Percentiles rank a stretch among this genome's conserved stretches.
These are phyloP conservation scores for Aphis craccivora DNA, from an alignment of 1,140 invertebrate species.

Conservation along the genomic window DNA sequence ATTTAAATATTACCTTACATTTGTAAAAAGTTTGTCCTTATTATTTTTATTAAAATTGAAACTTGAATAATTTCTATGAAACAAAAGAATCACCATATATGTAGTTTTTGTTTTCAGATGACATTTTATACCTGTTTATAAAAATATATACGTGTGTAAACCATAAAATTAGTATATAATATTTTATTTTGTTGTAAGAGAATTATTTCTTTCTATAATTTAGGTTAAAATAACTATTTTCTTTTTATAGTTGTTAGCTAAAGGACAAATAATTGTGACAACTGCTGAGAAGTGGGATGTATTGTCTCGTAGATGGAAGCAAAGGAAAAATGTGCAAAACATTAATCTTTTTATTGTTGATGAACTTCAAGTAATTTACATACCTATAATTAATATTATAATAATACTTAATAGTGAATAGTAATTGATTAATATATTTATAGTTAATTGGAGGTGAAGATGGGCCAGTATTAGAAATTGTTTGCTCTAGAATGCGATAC, in stretches of 20 bases:
- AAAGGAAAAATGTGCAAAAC: constrained; percentile 97
- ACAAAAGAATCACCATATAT: no score
- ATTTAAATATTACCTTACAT: no score
- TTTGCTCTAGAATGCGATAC: constrained; percentile 96
- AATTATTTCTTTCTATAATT: not conserved
- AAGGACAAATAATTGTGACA: constrained; percentile 94
- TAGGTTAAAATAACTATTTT: not conserved
- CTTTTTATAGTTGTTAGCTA: constrained; percentile 68
- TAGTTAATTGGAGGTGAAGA: constrained; percentile 83
- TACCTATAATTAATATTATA: not conserved
- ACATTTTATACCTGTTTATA: no score
- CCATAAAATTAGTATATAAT: not conserved
- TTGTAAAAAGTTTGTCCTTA: no score
- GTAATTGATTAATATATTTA: not conserved
- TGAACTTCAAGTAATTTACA: constrained; percentile 80
- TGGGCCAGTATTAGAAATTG: constrained; percentile 94
- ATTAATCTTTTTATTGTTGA: constrained; percentile 97
- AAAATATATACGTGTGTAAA: not conserved
- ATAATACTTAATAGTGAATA: not conserved
- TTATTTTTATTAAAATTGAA: no score
- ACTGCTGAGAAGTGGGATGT: constrained; percentile 99
- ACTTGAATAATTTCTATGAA: no score
- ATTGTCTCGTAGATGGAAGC: constrained; percentile 96
- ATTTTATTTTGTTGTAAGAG: not conserved
- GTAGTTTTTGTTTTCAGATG: no score